Conservation (phyloP, 2,113 vertebrate genomes). For the Sialia sialis region DNA sequence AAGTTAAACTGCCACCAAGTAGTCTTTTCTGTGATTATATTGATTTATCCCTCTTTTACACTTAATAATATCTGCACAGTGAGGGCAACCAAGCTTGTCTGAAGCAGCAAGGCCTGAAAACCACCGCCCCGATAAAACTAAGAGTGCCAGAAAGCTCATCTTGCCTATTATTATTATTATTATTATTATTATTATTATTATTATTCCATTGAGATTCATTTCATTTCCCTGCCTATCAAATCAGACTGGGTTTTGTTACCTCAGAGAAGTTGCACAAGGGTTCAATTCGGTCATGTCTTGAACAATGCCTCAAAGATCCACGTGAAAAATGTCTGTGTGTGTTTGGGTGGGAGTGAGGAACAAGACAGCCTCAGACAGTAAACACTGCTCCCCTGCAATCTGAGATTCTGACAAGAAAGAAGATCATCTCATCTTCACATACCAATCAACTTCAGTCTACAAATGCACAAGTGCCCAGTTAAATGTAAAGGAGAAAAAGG, state of each 20-base stretch:
- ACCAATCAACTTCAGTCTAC: accelerated
- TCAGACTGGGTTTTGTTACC: neutral
- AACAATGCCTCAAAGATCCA: neutral
- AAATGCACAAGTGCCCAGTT: neutral
- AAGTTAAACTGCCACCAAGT: neutral
- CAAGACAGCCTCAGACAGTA: neutral
- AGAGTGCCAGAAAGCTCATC: neutral
- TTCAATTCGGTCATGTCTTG: neutral
- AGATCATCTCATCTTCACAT: neutral
- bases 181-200: too few species aligned
- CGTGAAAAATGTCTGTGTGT: neutral
- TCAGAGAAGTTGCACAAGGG: neutral
- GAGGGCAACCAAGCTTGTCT: neutral
- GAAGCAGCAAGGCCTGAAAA: neutral
- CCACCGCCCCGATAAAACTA: neutral
- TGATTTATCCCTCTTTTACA: neutral
- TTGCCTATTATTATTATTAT: too few species aligned
- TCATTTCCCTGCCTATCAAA: neutral
- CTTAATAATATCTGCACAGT: neutral
- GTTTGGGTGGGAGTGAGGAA: neutral
- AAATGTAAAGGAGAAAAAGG: neutral
- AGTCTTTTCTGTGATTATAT: neutral
- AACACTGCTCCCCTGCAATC: neutral
- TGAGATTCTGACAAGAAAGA: neutral
- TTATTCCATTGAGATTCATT: neutral